Base-by-base conservation (phyloP, 2,888 invertebrate genomes). In the Aphodius sticticus region DNA sequence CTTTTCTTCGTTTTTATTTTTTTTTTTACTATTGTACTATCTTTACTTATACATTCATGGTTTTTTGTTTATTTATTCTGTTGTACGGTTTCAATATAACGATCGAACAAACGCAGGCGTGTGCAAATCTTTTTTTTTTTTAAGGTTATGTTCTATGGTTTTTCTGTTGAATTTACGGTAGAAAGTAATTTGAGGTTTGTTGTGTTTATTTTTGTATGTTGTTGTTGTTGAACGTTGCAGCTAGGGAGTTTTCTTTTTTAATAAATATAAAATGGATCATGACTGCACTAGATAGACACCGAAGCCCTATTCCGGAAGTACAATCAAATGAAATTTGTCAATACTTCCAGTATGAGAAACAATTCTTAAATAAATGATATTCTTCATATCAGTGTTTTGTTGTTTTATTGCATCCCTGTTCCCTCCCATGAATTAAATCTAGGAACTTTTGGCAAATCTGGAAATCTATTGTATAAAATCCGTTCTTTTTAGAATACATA, bases 291-390 rank as follows among this genome's bases (percentile, higher is more conserved):
- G 16, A 14, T 14, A 77, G n/a, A 53, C 16, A 53, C 53, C 26
- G 78, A 37, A 75, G 2, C 53, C 53, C 7, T 53, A 53, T 12
- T 53, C 12, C 9, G 53, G 78, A 76, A 38, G 76, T 70, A 78
- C 80, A 80, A 80, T 80, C 78, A 53, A 53, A 78, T 69, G 69
- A 69, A 71, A 71, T 78, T 78, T 80, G 77, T 80, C 71, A 78
- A 70, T 69, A 80, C 78, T 80, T 80, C 80, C 80, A 80, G 38
- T 77, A 53, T 38, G 16, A 69, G 38, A 69, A 80, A 69, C 74
- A 36, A 75, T 78, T 37, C 78, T 76, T 80, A 74, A 80, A 76
- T 80, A 80, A 80, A 80, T 16, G 78, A 80, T 80, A 80, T 80
- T 80, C 80, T 80, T 78, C 80, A 80, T 80, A 80, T 80, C 80